A percentile compares a stretch with the other conserved stretches of the same genome.
These are phyloP conservation scores for Protodeltote pygarga DNA, from an alignment of 2,888 invertebrate species.

Conservation along the genomic window DNA sequence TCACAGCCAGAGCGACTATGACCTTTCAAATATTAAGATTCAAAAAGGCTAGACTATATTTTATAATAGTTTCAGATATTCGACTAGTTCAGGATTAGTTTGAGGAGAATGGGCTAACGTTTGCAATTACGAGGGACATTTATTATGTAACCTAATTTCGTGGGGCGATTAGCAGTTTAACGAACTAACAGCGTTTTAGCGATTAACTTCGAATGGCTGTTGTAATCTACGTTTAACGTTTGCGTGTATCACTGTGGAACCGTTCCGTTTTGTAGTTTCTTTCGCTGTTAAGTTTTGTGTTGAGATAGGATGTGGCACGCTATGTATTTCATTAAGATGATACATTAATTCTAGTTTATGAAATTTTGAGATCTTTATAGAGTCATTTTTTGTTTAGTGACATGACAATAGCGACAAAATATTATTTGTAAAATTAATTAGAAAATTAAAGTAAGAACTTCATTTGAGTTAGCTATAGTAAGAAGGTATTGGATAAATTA, in stretches of 20 bases:
- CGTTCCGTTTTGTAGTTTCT: conserved; percentile 22
- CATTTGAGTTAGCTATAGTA: too few species aligned
- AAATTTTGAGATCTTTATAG: too few species aligned
- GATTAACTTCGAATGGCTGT: conserved; percentile 52
- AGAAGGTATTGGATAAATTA: too few species aligned
- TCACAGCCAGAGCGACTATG: too few species aligned
- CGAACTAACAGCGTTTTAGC: conserved; percentile 56
- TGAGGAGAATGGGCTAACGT: conserved; percentile 45
- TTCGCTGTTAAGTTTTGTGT: conserved; percentile 13
- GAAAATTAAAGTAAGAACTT: too few species aligned
- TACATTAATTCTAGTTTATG: conserved; percentile 10
- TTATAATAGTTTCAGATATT: background rate
- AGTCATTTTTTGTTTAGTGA: background rate
- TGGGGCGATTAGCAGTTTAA: conserved; percentile 58
- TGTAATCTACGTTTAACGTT: conserved; percentile 47
- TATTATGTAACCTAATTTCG: conserved; percentile 60
- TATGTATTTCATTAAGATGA: conserved; percentile 40
- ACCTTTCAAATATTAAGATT: too few species aligned
- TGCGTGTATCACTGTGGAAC: conserved; percentile 42
- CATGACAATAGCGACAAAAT: background rate
- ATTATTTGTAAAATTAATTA: too few species aligned
- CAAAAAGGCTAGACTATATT: conserved; percentile 21
- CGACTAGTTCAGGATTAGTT: conserved; percentile 35
- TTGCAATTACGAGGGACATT: conserved; percentile 52
- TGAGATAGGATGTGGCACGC: conserved; percentile 31